Conservation (phyloP, 2,797 vertebrate genomes). For the Silurus lanzhouensis region DNA sequence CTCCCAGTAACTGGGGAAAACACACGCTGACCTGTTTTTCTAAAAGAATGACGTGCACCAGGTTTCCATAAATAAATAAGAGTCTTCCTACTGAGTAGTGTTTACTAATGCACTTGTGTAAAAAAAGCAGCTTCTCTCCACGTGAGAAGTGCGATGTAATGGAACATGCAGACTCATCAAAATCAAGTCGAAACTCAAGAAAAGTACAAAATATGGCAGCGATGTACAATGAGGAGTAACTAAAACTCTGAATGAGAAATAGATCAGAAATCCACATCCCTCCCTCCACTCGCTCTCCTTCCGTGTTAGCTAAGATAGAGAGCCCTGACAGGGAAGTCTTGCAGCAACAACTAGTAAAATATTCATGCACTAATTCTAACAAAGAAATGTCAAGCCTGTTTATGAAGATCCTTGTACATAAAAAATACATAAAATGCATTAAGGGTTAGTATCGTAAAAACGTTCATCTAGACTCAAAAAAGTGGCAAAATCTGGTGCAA, state of each 20-base stretch:
- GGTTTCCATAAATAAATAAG: constrained; percentile 53
- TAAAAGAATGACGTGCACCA: constrained; percentile 42
- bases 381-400: constrained; percentile 69
- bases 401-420: constrained; percentile 58
- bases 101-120: constrained; percentile 55
- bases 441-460: constrained; percentile 68
- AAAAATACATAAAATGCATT: constrained; percentile 59
- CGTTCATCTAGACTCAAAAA: constrained; percentile 59
- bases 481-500: constrained; percentile 45
- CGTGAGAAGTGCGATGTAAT: constrained; percentile 48
- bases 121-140: constrained; percentile 13
- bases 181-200: constrained; percentile 36
- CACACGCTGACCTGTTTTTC: constrained; percentile 38
- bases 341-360: constrained; percentile 72
- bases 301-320: constrained; percentile 25
- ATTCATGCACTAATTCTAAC: constrained; percentile 74
- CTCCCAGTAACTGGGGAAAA: constrained; percentile 36
- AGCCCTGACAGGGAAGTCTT: constrained; percentile 53
- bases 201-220: constrained; percentile 39
- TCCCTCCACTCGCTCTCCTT: constrained; percentile 4
- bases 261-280: constrained; percentile 44
- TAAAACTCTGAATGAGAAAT: constrained; percentile 40
- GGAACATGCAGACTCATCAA: constrained; percentile 36
- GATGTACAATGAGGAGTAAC: constrained; percentile 36
- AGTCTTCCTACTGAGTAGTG: constrained; percentile 45